Evolutionary conservation across 1,140 invertebrate genomes (phyloP), one percentile per base, ranked within the genome.

Genomic region (Drosophila funebris): DNA sequence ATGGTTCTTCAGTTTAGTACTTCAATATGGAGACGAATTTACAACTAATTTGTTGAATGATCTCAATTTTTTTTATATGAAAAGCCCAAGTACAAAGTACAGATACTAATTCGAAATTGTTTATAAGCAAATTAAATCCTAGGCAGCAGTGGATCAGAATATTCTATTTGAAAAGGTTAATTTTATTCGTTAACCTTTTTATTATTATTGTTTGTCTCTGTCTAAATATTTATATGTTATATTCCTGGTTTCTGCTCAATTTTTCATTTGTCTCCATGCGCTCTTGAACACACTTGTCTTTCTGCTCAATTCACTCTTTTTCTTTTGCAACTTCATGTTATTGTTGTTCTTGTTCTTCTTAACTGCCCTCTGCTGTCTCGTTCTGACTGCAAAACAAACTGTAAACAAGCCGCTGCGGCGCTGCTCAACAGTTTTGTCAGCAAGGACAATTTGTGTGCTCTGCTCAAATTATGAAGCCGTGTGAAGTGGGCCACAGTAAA

Each of bases 401-500:
- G 69, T 72, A 72, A 72, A 72, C 69, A 72, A 57, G 37, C 44
- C 46, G 66, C 43, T 27, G 18, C 41, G 24, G 18, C 31, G 57
- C 31, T 48, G 57, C 57, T 61, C 57, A 61, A 61, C 57, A 61
- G 43, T 61, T 62, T 62, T 48, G 43, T 50, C 58, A 52, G 50
- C 56, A 61, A 70, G 66, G 66, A 62, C 43, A 70, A 56, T 70
- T 62, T 70, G 50, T 73, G 48, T 53, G 57, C 66, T 70, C 43
- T 48, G 67, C 63, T 70, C 18, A 70, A 70, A 70, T 70, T 58
- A 67, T 72, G 63, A 67, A 70, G 66, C 50, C 74, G 60, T 74
- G 69, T 82, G 70, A 74, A 82, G 79, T 82, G 79, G 76, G 64
- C 72, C 75, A 81, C 69, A 70, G 78, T 78, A 58, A 58, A 81